Evolutionary conservation across 1,140 invertebrate genomes (phyloP).

Genomic region (Trichoplusia ni): DNA sequence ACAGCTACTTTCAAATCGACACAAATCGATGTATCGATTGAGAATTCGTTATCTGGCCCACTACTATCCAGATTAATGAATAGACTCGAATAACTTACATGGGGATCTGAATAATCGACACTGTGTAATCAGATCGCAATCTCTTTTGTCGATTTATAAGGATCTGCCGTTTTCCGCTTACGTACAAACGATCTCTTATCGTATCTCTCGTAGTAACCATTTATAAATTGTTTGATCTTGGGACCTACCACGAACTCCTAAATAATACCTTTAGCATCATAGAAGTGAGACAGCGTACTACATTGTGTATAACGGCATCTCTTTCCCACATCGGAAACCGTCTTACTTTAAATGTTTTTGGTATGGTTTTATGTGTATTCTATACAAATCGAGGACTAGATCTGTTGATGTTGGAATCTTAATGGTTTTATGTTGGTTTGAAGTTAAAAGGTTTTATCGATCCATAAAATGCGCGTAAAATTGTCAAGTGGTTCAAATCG

Average conservation of each 20-base stretch:
- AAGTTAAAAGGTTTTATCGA: neutral
- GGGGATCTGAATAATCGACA: slow-evolving; percentile 76
- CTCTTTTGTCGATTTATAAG: slow-evolving; percentile 75
- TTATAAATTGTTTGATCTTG: slow-evolving; percentile 37
- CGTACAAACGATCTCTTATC: slow-evolving; percentile 42
- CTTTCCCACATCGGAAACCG: no score
- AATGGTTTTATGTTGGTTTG: slow-evolving; percentile 6
- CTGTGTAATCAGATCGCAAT: slow-evolving; percentile 75
- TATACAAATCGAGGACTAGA: slow-evolving; percentile 26
- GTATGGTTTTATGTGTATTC: no score
- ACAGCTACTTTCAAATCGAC: slow-evolving; percentile 54
- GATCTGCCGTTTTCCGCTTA: slow-evolving; percentile 68
- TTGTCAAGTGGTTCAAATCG: neutral
- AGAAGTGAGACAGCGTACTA: no score
- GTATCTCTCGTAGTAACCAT: slow-evolving; percentile 26
- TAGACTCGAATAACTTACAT: slow-evolving; percentile 75
- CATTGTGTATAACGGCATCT: no score
- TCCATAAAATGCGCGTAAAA: neutral
- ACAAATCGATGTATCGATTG: slow-evolving; percentile 65
- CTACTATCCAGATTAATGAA: slow-evolving; percentile 69
- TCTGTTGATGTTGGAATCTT: slow-evolving; percentile 8
- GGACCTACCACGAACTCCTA: no score
- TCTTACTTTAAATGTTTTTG: no score
- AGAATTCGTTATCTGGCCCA: slow-evolving; percentile 69
- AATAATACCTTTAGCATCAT: no score